phyloP scores from a whole-genome alignment of 2,888 invertebrate species.

The Lydus trimaculatus region DNA sequence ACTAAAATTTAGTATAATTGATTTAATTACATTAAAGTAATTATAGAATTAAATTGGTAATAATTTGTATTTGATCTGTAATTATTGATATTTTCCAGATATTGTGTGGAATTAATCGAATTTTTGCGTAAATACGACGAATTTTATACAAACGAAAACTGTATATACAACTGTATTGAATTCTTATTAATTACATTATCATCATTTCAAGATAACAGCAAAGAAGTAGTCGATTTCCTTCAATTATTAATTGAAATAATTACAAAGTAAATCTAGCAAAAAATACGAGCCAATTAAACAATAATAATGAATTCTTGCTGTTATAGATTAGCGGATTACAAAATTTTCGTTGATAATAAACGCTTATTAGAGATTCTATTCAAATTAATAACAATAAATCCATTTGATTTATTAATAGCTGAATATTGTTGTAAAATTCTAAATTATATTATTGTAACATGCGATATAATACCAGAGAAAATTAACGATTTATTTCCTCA shows the following conservation, averaged over 20 bases:
- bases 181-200: constrained; percentile 2
- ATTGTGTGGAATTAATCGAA: not conserved
- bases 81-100: not conserved
- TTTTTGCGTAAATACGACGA: constrained; percentile 7
- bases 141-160: not conserved
- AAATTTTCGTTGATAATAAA: not conserved
- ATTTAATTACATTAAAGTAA: not conserved
- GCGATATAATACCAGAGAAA: not conserved
- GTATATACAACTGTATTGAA: not conserved
- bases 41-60: no score
- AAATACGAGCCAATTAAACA: not conserved
- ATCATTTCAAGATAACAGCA: not conserved
- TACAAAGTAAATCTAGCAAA: not conserved
- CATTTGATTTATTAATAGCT: not conserved
- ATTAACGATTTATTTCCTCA: not conserved
- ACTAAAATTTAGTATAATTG: not conserved
- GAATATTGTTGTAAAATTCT: not conserved
- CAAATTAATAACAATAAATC: not conserved
- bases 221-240: not conserved
- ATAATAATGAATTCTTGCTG: not conserved
- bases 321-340: not conserved
- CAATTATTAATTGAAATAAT: not conserved
- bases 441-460: not conserved
- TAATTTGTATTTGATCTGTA: no score
- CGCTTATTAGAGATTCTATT: constrained; percentile 7